Evolutionary conservation across 2,888 invertebrate species (phyloP), one percentile per base, ranked within the genome.

Genomic region (Mythimna impura): DNA sequence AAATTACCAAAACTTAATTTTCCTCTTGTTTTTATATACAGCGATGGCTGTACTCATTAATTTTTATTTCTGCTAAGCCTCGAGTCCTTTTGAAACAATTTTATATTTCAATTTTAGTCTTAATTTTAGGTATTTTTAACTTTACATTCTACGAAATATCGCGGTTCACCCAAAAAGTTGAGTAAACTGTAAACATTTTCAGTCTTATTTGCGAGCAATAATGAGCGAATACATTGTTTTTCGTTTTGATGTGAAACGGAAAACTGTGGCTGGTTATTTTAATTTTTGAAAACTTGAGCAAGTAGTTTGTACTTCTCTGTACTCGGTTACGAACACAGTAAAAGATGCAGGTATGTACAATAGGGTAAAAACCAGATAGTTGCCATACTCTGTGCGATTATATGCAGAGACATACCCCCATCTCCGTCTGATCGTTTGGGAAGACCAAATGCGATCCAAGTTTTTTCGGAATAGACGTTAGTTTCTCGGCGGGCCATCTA

Each of bases 141-240:
- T 82, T 76, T 81, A 84, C 58, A 73, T 81, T 83, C 76, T 85
- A 84, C 85, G 71, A 76, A 76, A 72, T 65, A 71, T 84, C 82
- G 77, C 55, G 55, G 64, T 75, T 76, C 61, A 80, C 72, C 34
- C 71, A 71, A 78, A 82, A 82, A 77, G 70, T 78, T 74, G 68
- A 81, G 77, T 85, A 57, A 82, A 83, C 73, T 82, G 82, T 81
- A 84, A 89, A 85, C 71, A 75, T 80, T 83, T 83, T 91, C 91
- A 91, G 91, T 91, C 91, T 91, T 91, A 87, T 89, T 83, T 85
- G 84, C 87, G 88, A 89, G 84, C 84, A 78, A 85, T 86, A 79
- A 88, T 82, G 73, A 81, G 72, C 83, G 80, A 80, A 79, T 82
- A 78, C 83, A 74, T 84, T 77, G 69, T 72, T 80, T 62, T 63